Conservation (phyloP, 2,888 invertebrate genomes). For the Drosophila neotestacea region DNA sequence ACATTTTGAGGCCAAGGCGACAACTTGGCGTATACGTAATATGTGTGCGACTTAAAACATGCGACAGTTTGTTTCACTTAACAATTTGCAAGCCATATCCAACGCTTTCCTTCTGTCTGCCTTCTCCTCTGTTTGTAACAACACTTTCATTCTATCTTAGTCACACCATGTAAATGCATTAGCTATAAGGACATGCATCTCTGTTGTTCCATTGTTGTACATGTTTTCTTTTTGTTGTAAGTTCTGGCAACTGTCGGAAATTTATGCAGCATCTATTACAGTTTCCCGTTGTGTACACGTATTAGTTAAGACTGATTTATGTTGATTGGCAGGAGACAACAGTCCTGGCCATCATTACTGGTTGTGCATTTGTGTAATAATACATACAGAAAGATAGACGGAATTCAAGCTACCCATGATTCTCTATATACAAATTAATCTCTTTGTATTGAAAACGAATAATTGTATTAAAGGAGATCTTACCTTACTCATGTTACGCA, state of each 20-base stretch:
- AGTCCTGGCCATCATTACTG: not conserved
- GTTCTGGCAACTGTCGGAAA: conserved; percentile 10
- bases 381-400: not conserved
- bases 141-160: conserved; percentile 5
- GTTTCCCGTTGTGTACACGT: conserved; percentile 10
- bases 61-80: conserved; percentile 5
- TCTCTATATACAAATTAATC: not conserved
- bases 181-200: conserved; percentile 36
- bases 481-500: too few relatives aligned
- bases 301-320: conserved; percentile 48
- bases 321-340: conserved; percentile 30
- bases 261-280: conserved; percentile 27
- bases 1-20: conserved; percentile 13
- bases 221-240: conserved; percentile 2
- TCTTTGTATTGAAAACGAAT: too few relatives aligned
- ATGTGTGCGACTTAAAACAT: conserved; percentile 11
- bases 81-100: not conserved
- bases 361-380: not conserved
- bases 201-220: conserved; percentile 25
- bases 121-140: conserved; percentile 3
- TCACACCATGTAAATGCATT: conserved; percentile 53
- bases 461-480: too few relatives aligned
- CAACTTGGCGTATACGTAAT: conserved; percentile 37
- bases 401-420: not conserved
- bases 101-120: not conserved